A percentile compares a stretch with the other conserved stretches of the same genome.
Evolutionary conservation across 2,888 invertebrate species (phyloP).

Genomic region (Oegoconia quadripuncta): DNA sequence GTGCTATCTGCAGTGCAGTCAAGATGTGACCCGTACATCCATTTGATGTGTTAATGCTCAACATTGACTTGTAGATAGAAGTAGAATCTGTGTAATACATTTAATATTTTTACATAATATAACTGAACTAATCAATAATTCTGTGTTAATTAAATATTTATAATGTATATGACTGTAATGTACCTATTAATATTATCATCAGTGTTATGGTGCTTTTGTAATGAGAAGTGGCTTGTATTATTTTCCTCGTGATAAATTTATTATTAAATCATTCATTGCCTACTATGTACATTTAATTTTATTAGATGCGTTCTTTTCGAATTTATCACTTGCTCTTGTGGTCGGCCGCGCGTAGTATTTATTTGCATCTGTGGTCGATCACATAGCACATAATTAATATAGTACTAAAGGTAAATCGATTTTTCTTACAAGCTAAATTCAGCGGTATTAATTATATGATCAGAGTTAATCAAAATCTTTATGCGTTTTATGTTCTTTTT

Average conservation of each 20-base stretch:
- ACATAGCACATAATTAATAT: too few relatives aligned
- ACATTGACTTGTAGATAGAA: slow-evolving; percentile 32
- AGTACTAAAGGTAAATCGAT: too few relatives aligned
- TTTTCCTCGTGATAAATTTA: slow-evolving; percentile 34
- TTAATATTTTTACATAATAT: neutral
- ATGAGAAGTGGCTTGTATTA: slow-evolving; percentile 54
- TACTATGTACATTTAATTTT: neutral
- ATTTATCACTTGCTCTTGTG: too few relatives aligned
- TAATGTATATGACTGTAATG: too few relatives aligned
- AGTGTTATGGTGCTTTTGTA: slow-evolving; percentile 50
- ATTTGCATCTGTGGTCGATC: too few relatives aligned
- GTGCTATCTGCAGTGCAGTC: slow-evolving; percentile 65
- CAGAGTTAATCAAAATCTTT: too few relatives aligned
- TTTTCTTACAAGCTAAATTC: too few relatives aligned
- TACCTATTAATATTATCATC: slow-evolving; percentile 23
- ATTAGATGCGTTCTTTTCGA: neutral
- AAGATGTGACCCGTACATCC: slow-evolving; percentile 67
- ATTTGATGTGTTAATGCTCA: slow-evolving; percentile 42
- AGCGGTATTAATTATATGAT: too few relatives aligned
- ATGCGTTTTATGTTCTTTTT: too few relatives aligned
- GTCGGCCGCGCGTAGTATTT: too few relatives aligned
- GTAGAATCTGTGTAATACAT: slow-evolving; percentile 35
- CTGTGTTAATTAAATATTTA: too few relatives aligned
- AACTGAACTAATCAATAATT: too few relatives aligned
- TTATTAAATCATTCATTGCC: slow-evolving; percentile 18